These are phyloP conservation scores for Darevskia mixta DNA, from an alignment of 2,797 vertebrate species.

Conservation along the genomic window DNA sequence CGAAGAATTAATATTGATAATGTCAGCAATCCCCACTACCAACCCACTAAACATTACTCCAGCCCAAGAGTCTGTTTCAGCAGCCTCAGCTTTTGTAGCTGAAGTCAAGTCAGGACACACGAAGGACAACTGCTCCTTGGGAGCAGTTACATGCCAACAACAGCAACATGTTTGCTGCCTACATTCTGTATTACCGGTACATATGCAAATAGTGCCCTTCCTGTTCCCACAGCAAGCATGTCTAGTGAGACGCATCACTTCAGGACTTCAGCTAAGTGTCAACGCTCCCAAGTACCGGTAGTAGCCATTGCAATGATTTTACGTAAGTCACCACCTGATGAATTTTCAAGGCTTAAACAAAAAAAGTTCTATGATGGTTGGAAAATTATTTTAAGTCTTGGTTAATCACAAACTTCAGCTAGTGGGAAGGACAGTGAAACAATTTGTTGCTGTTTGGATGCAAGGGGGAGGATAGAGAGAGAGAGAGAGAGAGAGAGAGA, in stretches of 20 bases:
- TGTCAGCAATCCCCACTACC: no score
- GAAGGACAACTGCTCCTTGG: neutral
- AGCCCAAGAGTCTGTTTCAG: no score
- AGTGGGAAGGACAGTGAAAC: neutral
- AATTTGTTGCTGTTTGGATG: neutral
- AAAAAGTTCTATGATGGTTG: neutral
- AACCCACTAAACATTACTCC: no score
- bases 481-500: no score
- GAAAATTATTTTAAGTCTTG: neutral
- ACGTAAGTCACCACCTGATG: neutral
- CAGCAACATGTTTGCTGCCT: neutral
- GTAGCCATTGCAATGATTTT: neutral
- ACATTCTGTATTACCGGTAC: neutral
- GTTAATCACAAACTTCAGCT: neutral
- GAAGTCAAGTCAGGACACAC: no score
- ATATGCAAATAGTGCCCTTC: neutral
- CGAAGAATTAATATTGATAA: no score
- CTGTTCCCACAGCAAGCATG: neutral
- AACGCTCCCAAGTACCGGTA: neutral
- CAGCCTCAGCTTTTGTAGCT: no score
- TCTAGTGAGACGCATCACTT: neutral
- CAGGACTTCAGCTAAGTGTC: neutral
- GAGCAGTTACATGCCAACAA: neutral
- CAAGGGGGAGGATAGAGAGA: neutral
- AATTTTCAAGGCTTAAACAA: neutral